Conservation (phyloP, 2,113 vertebrate genomes). For the Sturnira hondurensis region DNA sequence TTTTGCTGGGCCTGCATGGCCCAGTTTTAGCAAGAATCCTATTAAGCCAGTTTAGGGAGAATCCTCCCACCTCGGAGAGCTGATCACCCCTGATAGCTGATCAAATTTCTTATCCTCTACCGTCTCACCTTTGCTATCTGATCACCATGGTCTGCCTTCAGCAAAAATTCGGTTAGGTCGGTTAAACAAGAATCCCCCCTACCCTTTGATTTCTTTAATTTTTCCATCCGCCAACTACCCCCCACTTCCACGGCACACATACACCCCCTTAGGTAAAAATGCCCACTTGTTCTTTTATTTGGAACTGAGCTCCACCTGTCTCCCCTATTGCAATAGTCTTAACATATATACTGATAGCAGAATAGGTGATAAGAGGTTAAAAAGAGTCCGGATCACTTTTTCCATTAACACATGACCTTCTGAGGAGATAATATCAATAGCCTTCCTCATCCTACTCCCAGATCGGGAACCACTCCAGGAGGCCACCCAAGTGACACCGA, state of each 20-base stretch:
- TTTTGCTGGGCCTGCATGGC: not conserved
- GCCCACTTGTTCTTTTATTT: not conserved
- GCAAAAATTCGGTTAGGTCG: not conserved
- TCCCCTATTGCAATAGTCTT: not conserved
- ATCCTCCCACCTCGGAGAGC: not conserved
- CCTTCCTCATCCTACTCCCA: not conserved
- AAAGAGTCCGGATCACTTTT: not conserved
- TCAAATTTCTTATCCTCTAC: not conserved
- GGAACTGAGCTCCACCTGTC: not conserved
- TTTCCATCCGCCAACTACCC: not conserved
- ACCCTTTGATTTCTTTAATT: not conserved
- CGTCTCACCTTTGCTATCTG: not conserved
- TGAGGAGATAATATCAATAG: not conserved
- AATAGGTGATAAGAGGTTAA: not conserved
- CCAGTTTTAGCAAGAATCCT: not conserved
- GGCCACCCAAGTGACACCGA: not conserved
- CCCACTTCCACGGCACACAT: not conserved
- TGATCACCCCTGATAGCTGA: not conserved
- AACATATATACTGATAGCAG: no score
- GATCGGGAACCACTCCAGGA: not conserved
- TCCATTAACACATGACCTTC: slow-evolving; percentile 5
- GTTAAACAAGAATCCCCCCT: not conserved
- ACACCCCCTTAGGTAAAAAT: not conserved
- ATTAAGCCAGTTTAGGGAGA: not conserved
- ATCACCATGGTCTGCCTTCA: not conserved